Evolutionary conservation across 2,888 invertebrate genomes (phyloP).

Genomic region (Baronia brevicornis): DNA sequence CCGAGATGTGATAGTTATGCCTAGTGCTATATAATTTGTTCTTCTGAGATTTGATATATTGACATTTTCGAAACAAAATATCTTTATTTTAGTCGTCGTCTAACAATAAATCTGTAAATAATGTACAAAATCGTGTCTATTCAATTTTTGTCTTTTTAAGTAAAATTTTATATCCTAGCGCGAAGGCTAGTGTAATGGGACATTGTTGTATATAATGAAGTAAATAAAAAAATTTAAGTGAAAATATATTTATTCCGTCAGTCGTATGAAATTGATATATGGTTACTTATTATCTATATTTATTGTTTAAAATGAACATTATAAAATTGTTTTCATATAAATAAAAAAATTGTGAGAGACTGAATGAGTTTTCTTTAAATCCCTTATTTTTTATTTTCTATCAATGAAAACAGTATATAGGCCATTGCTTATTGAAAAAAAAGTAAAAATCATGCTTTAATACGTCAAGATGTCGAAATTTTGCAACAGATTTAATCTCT

Average conservation of each 20-base stretch:
- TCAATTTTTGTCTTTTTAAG: slow-evolving; percentile 35
- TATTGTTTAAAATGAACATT: slow-evolving; percentile 66
- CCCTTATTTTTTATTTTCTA: no score
- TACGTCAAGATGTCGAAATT: no score
- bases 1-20: no score
- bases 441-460: no score
- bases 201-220: slow-evolving; percentile 58
- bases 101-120: slow-evolving; percentile 62
- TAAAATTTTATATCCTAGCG: slow-evolving; percentile 51
- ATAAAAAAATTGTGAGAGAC: slow-evolving; percentile 53
- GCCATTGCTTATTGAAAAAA: no score
- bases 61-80: neutral
- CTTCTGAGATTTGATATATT: no score
- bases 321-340: slow-evolving; percentile 71
- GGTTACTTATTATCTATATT: slow-evolving; percentile 54
- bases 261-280: slow-evolving; percentile 53
- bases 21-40: no score
- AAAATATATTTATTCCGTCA: slow-evolving; percentile 68
- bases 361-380: no score
- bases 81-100: no score
- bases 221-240: slow-evolving; percentile 51
- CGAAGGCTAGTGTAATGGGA: slow-evolving; percentile 38
- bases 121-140: slow-evolving; percentile 50
- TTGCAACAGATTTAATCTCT: no score
- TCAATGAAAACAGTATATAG: no score